Base-by-base conservation (phyloP, 37 sponge, comb jelly and placozoan species). In the Amphimedon queenslandica region DNA sequence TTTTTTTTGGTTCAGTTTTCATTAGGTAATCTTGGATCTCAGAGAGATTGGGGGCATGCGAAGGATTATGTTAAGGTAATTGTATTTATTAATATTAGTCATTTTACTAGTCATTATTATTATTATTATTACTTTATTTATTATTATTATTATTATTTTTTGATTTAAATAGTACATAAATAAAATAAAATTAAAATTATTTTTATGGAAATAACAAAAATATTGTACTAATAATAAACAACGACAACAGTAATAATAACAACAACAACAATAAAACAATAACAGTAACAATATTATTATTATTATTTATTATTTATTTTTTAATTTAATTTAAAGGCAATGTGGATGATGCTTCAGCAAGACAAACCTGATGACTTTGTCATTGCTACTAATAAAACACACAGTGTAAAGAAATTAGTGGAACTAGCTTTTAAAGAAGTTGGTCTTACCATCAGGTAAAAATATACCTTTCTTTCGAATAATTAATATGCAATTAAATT, bases 41-140 rank as follows among this genome's bases (percentile, higher is more conserved):
- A 87, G 57, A 42, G 95, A 25, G 95, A 94, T 72, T 94, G 95
- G 95, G 95, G 95, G 27, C 92, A 94, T 85, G 95, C 95, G 4
- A 94, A 77, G 73, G 95, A 94, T 58, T 94, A 77, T 60, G 95
- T 94, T 8, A 73, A 93, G 82, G 94, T 89, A 30, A 61, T 51
- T 34, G 20, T 33, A 30, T 23, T 41, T 42, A n/a, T n/a, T n/a
- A n/a, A n/a, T n/a, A n/a, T n/a, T n/a, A n/a, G n/a, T n/a, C n/a
- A n/a, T n/a, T n/a, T n/a, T n/a, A n/a, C n/a, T n/a, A n/a, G n/a
- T n/a, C n/a, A n/a, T n/a, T n/a, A n/a, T n/a, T n/a, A n/a, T n/a
- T n/a, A n/a, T n/a, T n/a, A n/a, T n/a, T n/a, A n/a, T n/a, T n/a
- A n/a, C n/a, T n/a, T n/a, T n/a, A n/a, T n/a, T n/a, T n/a, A n/a